Conservation (phyloP, 2,797 vertebrate species). For the Rhinoraja longicauda region DNA sequence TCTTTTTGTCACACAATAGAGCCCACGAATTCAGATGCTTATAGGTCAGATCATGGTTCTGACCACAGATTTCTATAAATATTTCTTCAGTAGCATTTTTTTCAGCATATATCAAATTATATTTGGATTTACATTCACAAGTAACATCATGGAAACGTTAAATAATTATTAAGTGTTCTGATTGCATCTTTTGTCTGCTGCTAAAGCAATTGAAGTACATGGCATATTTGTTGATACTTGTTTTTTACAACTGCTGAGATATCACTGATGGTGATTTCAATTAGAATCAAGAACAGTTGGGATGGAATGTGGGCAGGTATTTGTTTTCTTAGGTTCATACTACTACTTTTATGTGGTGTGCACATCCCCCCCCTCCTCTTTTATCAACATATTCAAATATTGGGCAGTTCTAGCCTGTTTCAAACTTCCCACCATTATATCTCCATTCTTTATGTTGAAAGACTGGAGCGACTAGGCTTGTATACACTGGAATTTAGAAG, state of each 20-base stretch:
- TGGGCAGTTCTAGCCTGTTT: not conserved
- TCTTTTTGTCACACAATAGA: not conserved
- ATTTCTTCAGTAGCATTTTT: not conserved
- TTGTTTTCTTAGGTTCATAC: not conserved
- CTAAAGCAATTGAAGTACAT: not conserved
- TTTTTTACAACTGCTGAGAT: not conserved
- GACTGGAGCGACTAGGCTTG: no score
- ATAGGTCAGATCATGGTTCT: not conserved
- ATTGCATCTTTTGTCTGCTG: not conserved
- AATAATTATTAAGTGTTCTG: not conserved
- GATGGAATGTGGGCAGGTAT: not conserved
- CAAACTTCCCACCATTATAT: not conserved
- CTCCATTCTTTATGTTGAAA: no score
- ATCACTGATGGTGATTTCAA: not conserved
- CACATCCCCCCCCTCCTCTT: not conserved
- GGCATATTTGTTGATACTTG: not conserved
- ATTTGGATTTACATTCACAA: not conserved
- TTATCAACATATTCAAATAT: not conserved
- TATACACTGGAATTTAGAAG: no score
- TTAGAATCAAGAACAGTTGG: no score
- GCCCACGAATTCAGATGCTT: not conserved
- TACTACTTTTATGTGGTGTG: not conserved
- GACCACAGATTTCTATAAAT: not conserved
- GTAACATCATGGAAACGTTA: not conserved
- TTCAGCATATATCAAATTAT: not conserved